Percentiles rank a stretch among this genome's conserved stretches.
Evolutionary conservation across 1,140 invertebrate species (phyloP).

Genomic region (Neodiprion pinetum): DNA sequence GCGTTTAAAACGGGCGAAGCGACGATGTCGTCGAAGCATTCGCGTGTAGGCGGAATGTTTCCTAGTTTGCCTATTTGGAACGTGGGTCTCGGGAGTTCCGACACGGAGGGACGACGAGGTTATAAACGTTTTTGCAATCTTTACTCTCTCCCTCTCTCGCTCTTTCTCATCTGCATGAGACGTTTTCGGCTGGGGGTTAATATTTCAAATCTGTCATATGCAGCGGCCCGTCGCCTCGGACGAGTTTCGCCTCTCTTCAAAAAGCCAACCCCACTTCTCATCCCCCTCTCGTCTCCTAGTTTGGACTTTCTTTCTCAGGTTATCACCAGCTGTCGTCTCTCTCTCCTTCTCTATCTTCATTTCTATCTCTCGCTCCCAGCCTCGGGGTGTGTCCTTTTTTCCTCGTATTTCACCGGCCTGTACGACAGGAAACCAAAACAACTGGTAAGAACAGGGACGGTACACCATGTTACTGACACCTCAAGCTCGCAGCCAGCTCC

Average conservation of each 20-base stretch:
- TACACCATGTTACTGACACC: neutral
- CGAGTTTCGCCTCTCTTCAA: slow-evolving; percentile 3
- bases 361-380: neutral
- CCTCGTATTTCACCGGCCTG: neutral
- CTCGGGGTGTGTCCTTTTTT: slow-evolving; percentile 6
- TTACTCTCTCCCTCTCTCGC: neutral
- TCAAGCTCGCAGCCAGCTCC: neutral
- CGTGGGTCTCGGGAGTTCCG: too few relatives aligned
- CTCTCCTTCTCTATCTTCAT: slow-evolving; percentile 5
- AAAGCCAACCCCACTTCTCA: neutral
- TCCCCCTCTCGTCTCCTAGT: slow-evolving; percentile 13
- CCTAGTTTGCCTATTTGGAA: too few relatives aligned
- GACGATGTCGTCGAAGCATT: too few relatives aligned
- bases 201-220: neutral
- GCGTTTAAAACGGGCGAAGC: too few relatives aligned
- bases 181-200: neutral
- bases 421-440: neutral
- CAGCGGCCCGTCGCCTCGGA: slow-evolving; percentile 4
- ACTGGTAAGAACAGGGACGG: neutral
- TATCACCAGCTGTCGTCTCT: slow-evolving; percentile 7
- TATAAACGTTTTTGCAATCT: neutral
- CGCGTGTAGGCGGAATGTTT: too few relatives aligned
- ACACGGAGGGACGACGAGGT: neutral
- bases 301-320: slow-evolving; percentile 23
- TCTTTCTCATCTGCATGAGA: neutral